phyloP scores from a whole-genome alignment of 2,888 invertebrate genomes.

The Drosophila mettleri region DNA sequence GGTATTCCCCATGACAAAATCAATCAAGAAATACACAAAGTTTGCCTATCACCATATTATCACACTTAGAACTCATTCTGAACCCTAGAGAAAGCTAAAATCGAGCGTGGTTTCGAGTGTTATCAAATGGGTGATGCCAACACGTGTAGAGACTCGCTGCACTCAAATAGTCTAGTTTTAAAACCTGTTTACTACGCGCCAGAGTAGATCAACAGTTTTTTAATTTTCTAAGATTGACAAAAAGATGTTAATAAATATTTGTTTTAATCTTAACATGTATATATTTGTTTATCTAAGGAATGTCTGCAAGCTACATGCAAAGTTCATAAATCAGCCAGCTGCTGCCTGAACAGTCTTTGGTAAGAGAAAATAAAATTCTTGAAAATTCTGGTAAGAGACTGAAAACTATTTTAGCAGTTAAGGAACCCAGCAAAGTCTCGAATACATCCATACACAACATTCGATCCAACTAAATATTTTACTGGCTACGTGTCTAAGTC shows the following conservation, averaged over 20 bases:
- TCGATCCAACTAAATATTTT: conserved; percentile 53
- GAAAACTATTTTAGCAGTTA: conserved; percentile 25
- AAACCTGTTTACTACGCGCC: too few relatives aligned
- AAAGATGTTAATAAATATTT: neutral
- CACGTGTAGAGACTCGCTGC: too few relatives aligned
- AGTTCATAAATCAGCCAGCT: conserved; percentile 64
- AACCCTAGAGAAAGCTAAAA: too few relatives aligned
- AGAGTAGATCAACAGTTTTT: too few relatives aligned
- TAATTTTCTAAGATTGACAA: too few relatives aligned
- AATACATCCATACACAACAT: conserved; percentile 25
- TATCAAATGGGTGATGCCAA: too few relatives aligned
- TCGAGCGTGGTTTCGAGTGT: too few relatives aligned
- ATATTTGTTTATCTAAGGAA: conserved; percentile 12
- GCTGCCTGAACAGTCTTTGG: neutral
- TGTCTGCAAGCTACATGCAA: conserved; percentile 19
- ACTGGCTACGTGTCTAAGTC: conserved; percentile 59
- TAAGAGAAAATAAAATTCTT: conserved; percentile 8
- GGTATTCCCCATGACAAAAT: too few relatives aligned
- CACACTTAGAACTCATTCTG: too few relatives aligned
- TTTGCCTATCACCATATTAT: too few relatives aligned
- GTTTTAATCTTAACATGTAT: neutral
- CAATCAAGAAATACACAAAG: too few relatives aligned
- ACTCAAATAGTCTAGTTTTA: too few relatives aligned
- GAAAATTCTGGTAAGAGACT: conserved; percentile 42
- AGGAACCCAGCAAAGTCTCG: conserved; percentile 7